Base-by-base conservation (phyloP, 2,113 vertebrate species). In the Oreochromis tanganicae region DNA sequence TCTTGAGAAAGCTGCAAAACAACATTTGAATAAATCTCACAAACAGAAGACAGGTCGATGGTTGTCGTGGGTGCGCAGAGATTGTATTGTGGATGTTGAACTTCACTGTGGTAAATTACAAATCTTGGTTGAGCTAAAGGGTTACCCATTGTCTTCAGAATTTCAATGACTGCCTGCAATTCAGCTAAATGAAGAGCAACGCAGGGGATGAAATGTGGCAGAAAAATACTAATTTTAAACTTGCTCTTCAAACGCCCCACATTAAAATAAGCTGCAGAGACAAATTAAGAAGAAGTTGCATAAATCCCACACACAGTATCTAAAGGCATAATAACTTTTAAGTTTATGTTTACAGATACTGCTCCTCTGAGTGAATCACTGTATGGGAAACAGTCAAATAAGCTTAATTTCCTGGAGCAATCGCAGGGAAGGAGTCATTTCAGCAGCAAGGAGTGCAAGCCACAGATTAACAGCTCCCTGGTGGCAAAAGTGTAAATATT, bases 131-230 rank as follows among this genome's bases (percentile, higher is more conserved):
- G 82, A 83, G 80, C 82, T 91, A 90, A 75, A 83, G 90, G 85
- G 82, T 88, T 85, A 68, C 85, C 85, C 91, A 90, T 90, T 89
- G 91, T 93, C 85, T 87, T 95, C 93, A 94, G 88, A 94, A 89
- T 88, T 16, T 52, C 82, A 92, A 83, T 93, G 92, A 95, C 89
- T 93, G 82, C 84, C 85, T 48, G 50, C 14, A 68, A 83, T 84
- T 90, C 43, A 55, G 71, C 83, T 32, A 90, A 87, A 93, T 92
- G 81, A 95, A 91, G 92, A 96, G 82, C 92, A 95, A 93, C 86
- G 80, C 66, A 63, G 48, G 83, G 24, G 85, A 81, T 73, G 19
- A 52, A 85, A 85, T 8, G 8, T 21, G 27, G 85, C 29, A 68
- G 29, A 85, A 83, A 81, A 89, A 87, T 88, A 92, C 88, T 85